Evolutionary conservation across 2,797 vertebrate genomes (phyloP).

Genomic region (Peromyscus nudipes): DNA sequence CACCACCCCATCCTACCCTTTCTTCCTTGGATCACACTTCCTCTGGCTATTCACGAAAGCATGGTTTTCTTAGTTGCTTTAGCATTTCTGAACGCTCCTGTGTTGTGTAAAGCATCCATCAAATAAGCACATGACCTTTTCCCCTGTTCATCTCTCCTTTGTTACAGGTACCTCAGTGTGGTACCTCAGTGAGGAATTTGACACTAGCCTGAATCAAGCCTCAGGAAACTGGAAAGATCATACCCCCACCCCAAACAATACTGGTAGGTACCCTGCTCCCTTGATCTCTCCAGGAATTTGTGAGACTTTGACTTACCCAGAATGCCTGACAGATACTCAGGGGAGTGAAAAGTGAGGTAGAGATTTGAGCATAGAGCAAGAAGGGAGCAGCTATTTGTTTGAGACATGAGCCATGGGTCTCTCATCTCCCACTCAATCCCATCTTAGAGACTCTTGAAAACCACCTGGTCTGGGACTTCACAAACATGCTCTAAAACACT

Average conservation of each 20-base stretch:
- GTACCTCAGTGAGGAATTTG: background rate
- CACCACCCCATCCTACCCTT: background rate
- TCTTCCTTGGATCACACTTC: background rate
- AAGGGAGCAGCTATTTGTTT: background rate
- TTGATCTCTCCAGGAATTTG: background rate
- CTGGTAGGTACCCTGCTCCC: background rate
- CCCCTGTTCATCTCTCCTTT: background rate
- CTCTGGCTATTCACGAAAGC: background rate
- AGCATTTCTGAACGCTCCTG: background rate
- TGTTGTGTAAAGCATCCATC: background rate
- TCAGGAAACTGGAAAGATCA: background rate
- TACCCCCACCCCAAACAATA: background rate
- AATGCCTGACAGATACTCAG: background rate
- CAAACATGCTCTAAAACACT: background rate
- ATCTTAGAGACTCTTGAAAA: background rate
- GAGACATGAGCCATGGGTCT: background rate
- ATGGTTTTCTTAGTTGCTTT: background rate
- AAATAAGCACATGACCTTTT: background rate
- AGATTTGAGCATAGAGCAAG: background rate
- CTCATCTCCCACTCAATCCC: background rate
- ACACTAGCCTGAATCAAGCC: background rate
- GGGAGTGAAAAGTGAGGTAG: background rate
- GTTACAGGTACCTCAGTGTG: background rate
- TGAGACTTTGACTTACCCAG: background rate
- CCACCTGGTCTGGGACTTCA: background rate